phyloP scores from a whole-genome alignment of 2,888 invertebrate species.

The Drosophila neoperkinsi region DNA sequence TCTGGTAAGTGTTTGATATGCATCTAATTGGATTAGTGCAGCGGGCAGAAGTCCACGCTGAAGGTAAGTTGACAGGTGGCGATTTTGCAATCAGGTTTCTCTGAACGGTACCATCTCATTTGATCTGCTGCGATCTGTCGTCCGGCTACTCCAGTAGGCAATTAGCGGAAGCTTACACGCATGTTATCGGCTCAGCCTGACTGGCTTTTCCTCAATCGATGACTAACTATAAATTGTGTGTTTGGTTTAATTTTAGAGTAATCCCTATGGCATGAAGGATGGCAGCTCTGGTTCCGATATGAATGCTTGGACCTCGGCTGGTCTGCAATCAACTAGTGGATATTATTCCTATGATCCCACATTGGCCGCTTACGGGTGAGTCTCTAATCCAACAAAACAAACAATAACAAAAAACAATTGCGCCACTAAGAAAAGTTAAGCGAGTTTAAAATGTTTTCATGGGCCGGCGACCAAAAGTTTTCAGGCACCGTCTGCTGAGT shows the following conservation, averaged over 20 bases:
- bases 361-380: constrained; percentile 95
- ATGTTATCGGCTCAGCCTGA: constrained; percentile 43
- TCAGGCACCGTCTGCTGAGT: constrained; percentile 61
- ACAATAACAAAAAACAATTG: constrained; percentile 40
- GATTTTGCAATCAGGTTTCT: constrained; percentile 27
- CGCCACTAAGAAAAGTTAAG: constrained; percentile 60
- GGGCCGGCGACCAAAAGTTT: constrained; percentile 63
- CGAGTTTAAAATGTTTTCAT: constrained; percentile 66
- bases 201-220: constrained; percentile 13
- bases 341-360: constrained; percentile 97
- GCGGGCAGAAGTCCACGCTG: constrained; percentile 60
- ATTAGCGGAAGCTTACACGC: constrained; percentile 55
- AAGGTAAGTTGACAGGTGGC: constrained; percentile 68
- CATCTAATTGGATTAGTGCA: constrained; percentile 76
- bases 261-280: constrained; percentile 95
- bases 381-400: constrained; percentile 72
- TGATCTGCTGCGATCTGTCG: constrained; percentile 23
- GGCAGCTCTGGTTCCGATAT: constrained; percentile 93
- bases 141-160: constrained; percentile 43
- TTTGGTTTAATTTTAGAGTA: constrained; percentile 88
- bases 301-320: constrained; percentile 96
- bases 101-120: background rate
- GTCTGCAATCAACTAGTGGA: constrained; percentile 94
- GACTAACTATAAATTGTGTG: constrained; percentile 6
- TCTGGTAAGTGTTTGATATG: constrained; percentile 90